Base-by-base conservation (phyloP, 2,888 invertebrate genomes). In the Melangyna quadrimaculata region DNA sequence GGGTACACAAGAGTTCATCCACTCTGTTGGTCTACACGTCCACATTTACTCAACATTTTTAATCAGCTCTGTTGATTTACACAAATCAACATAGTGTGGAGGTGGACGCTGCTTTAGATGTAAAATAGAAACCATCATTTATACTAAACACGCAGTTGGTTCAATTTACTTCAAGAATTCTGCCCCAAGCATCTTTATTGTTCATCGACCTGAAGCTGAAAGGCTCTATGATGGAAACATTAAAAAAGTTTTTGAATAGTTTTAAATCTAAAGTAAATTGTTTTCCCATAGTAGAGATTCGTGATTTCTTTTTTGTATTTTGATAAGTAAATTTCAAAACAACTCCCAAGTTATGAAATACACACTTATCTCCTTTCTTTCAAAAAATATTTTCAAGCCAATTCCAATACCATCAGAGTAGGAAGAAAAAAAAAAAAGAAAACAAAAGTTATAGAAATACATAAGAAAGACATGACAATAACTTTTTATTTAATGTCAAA, bases 401-500 rank as follows among this genome's bases (percentile, higher is more conserved):
- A 51, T 57, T 19, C 2, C 32, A 35, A 57, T 57, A 35, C 32
- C n/a, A 51, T 14, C 12, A 45, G 7, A 32, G 19, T 6, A n/a
- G 14, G 24, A 22, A n/a, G 27, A n/a, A 3, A 43, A 24, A 45
- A 1, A 43, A 48, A 14, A 12, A 6, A 10, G 14, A 48, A 10
- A 45, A 19, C 3, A 45, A 48, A 1, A 22, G 3, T n/a, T n/a
- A 10, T 4, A 22, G 14, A 24, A 24, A 24, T 10, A 19, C 32
- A 43, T 9, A 48, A 32, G 32, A 35, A 59, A 12, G 12, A 14
- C 65, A 32, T 32, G 51, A 51, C 35, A 51, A 51, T 67, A 35
- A 51, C 51, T 51, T 51, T 65, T 67, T 9, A 67, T 51, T 51
- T 19, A 67, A 67, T 67, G 67, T 51, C 35, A 67, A 35, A 67